Percentiles rank a stretch among this genome's conserved stretches.
Evolutionary conservation across 2,797 vertebrate species (phyloP).

Genomic region (Macroramphosus scolopax): DNA sequence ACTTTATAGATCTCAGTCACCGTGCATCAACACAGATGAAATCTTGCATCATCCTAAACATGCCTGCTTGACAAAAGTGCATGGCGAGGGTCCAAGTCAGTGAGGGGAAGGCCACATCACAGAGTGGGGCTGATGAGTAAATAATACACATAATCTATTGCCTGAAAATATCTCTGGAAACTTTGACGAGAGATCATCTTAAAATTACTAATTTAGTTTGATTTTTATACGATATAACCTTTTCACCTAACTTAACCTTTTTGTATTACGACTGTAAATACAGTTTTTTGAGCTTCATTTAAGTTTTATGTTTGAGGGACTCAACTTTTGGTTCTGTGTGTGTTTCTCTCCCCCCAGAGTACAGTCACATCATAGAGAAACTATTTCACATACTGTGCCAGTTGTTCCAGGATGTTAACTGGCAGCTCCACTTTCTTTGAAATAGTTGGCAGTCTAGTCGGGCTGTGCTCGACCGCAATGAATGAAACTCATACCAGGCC

Average conservation of each 20-base stretch:
- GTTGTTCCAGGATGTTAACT: constrained; percentile 44
- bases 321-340: not conserved
- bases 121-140: constrained; percentile 1
- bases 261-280: too few relatives aligned
- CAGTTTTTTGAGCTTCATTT: constrained; percentile 4
- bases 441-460: constrained; percentile 24
- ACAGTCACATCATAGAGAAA: constrained; percentile 46
- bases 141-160: not conserved
- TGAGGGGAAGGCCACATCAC: not conserved
- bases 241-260: too few relatives aligned
- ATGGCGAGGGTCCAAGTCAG: not conserved
- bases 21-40: constrained; percentile 35
- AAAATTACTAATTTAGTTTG: too few relatives aligned
- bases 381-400: constrained; percentile 51
- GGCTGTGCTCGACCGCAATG: not conserved
- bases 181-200: too few relatives aligned
- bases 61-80: constrained; percentile 2
- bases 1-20: constrained; percentile 19
- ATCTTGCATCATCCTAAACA: constrained; percentile 42
- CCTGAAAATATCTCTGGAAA: not conserved
- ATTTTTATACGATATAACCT: too few relatives aligned
- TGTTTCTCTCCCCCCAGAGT: constrained; percentile 3
- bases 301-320: constrained; percentile 4
- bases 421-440: constrained; percentile 31
- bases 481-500: constrained; percentile 22